Evolutionary conservation across 2,888 invertebrate genomes (phyloP).

Genomic region (Stenodera caucasica): DNA sequence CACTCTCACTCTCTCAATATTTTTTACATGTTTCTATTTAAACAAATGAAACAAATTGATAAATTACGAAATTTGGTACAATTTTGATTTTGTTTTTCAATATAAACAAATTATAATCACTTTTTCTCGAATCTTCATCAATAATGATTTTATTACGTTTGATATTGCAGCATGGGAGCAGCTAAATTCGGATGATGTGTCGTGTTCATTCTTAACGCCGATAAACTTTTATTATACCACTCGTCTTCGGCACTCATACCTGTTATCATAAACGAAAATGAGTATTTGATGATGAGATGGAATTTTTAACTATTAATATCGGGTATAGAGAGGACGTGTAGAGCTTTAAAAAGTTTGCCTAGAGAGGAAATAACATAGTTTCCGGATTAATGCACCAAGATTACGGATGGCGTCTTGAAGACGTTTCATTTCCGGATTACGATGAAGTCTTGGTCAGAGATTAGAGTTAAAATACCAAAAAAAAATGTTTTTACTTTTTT

Average conservation of each 20-base stretch:
- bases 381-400: slow-evolving; percentile 41
- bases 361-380: slow-evolving; percentile 41
- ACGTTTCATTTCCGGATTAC: slow-evolving; percentile 52
- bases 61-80: slow-evolving; percentile 13
- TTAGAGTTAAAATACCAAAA: neutral
- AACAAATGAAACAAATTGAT: slow-evolving; percentile 23
- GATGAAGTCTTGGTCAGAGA: slow-evolving; percentile 44
- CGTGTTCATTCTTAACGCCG: slow-evolving; percentile 95
- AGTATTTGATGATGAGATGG: neutral
- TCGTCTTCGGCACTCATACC: slow-evolving; percentile 94
- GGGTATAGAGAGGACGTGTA: neutral
- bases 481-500: neutral
- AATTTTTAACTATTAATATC: slow-evolving; percentile 2
- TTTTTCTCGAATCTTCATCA: no score
- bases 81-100: slow-evolving; percentile 13
- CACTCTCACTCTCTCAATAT: neutral
- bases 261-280: slow-evolving; percentile 51
- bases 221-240: slow-evolving; percentile 98
- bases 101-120: neutral
- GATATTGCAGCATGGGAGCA: slow-evolving; percentile 96
- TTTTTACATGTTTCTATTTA: slow-evolving; percentile 19
- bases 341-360: slow-evolving; percentile 27
- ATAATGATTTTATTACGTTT: slow-evolving; percentile 76
- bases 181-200: slow-evolving; percentile 94
- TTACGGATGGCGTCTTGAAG: slow-evolving; percentile 51